These are phyloP conservation scores for Ephydatia muelleri DNA, from an alignment of 37 sponge, comb jelly and placozoan genomes.

Conservation along the genomic window DNA sequence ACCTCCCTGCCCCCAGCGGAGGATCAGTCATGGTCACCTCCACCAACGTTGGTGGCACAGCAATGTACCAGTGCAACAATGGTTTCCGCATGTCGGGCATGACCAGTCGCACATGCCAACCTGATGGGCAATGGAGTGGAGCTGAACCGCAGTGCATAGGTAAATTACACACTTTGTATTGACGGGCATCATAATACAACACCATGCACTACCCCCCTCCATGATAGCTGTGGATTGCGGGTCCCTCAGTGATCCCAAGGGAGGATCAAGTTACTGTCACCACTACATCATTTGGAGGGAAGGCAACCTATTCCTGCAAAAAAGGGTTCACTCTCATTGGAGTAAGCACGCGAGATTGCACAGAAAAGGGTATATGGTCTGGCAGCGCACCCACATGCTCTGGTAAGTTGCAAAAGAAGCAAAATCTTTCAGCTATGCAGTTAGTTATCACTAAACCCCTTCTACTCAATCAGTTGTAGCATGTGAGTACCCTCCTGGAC, in stretches of 20 bases:
- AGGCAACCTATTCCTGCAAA: constrained; percentile 45
- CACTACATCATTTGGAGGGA: neutral
- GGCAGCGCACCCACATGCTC: constrained; percentile 40
- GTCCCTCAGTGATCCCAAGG: neutral
- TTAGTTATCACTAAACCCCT: no score
- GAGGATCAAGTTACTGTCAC: constrained; percentile 5
- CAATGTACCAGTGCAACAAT: no score
- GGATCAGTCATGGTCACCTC: no score
- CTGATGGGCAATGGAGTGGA: no score
- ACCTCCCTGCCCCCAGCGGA: no score
- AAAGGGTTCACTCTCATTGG: constrained; percentile 41
- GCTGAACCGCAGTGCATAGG: no score
- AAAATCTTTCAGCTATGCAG: no score
- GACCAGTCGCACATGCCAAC: no score
- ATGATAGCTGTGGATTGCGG: constrained; percentile 34
- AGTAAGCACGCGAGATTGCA: constrained; percentile 24
- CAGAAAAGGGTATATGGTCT: constrained; percentile 20
- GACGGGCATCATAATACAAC: neutral
- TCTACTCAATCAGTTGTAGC: no score
- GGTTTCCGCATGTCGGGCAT: no score
- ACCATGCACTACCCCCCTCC: neutral
- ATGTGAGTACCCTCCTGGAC: no score
- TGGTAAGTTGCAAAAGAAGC: neutral
- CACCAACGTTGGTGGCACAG: no score
- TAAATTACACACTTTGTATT: neutral